Evolutionary conservation across 2,797 vertebrate species (phyloP).

Genomic region (Petrocephalus schoutedeni): DNA sequence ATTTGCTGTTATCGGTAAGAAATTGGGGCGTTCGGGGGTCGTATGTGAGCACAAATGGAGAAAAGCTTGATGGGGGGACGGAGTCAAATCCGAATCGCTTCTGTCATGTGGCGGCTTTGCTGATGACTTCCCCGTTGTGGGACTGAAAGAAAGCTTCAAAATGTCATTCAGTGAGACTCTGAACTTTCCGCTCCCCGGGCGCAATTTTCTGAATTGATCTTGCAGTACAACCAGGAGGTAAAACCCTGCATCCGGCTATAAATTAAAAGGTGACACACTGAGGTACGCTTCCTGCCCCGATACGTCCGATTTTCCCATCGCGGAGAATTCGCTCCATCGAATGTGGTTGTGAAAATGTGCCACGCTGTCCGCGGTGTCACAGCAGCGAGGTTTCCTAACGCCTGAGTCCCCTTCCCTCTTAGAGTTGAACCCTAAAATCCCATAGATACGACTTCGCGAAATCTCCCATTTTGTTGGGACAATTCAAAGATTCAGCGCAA

Average conservation of each 20-base stretch:
- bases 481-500: background rate
- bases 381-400: background rate
- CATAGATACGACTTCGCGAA: background rate
- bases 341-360: background rate
- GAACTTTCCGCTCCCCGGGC: background rate
- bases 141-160: background rate
- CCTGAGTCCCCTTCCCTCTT: background rate
- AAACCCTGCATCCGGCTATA: background rate
- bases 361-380: background rate
- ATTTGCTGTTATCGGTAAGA: background rate
- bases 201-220: slow-evolving; percentile 6
- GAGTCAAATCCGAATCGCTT: background rate
- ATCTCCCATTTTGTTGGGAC: background rate
- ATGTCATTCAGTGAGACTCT: slow-evolving; percentile 14
- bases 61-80: background rate
- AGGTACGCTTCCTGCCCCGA: background rate
- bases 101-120: background rate
- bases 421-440: background rate
- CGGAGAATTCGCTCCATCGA: background rate
- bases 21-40: background rate
- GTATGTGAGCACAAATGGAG: background rate
- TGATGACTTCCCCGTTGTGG: background rate
- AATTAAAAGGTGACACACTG: slow-evolving; percentile 1
- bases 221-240: background rate
- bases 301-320: background rate